Conservation (phyloP, 2,113 vertebrate genomes). For the Micronycteris hirsuta region DNA sequence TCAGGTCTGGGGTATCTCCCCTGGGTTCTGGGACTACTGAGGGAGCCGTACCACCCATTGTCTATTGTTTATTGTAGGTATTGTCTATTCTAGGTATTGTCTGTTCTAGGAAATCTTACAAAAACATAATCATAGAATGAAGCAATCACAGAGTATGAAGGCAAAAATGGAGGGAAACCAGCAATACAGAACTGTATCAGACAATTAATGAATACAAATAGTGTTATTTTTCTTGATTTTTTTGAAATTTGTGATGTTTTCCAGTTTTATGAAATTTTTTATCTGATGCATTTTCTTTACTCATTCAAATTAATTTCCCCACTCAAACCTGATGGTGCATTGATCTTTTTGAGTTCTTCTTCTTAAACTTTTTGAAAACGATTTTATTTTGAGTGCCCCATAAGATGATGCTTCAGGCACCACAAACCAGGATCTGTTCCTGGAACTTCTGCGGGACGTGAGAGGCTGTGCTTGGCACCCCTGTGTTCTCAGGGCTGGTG, state of each 20-base stretch:
- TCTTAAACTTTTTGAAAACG: background rate
- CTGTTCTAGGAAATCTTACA: background rate
- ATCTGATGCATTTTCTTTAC: background rate
- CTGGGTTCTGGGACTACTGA: background rate
- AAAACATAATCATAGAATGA: background rate
- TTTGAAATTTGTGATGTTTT: background rate
- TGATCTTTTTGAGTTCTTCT: background rate
- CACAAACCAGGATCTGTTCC: background rate
- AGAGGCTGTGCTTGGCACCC: background rate
- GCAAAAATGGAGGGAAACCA: background rate
- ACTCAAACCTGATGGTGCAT: background rate
- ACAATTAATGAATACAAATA: background rate
- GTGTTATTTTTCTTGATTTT: background rate
- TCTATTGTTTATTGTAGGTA: background rate
- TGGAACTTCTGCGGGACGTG: background rate
- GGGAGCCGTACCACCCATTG: background rate
- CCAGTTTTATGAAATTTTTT: background rate
- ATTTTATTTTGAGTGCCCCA: background rate
- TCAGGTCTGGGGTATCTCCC: background rate
- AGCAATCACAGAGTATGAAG: background rate
- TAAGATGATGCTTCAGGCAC: background rate
- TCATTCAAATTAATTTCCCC: background rate
- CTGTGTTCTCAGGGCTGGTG: background rate
- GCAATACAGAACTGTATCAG: background rate
- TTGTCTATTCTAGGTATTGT: background rate